Percentiles rank a stretch among this genome's conserved stretches.
Evolutionary conservation across 2,888 invertebrate species (phyloP).

Genomic region (Temnothorax ravouxi): DNA sequence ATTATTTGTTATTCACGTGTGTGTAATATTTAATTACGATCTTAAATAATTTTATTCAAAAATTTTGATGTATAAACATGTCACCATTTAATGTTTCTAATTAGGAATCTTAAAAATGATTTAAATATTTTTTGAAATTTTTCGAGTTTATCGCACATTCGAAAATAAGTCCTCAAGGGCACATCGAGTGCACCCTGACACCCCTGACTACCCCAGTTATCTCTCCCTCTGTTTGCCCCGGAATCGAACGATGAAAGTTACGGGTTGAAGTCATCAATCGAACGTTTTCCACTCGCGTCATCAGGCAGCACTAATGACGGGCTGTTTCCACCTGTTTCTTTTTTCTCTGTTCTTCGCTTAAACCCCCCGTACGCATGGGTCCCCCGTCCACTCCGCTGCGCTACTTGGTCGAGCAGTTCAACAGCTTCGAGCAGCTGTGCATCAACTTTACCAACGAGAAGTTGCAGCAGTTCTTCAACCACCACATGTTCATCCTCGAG

Average conservation of each 20-base stretch:
- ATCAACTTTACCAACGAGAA: constrained; percentile 94
- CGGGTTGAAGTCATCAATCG: constrained; percentile 38
- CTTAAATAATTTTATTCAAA: no score
- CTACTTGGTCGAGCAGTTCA: constrained; percentile 87
- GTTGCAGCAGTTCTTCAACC: constrained; percentile 93
- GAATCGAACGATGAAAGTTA: constrained; percentile 48
- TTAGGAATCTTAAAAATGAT: not conserved
- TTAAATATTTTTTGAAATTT: constrained; percentile 20
- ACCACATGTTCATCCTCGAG: constrained; percentile 93
- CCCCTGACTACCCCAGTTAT: not conserved
- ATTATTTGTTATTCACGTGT: not conserved
- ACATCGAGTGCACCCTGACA: constrained; percentile 37
- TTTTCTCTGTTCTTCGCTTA: constrained; percentile 72
- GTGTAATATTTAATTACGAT: not conserved
- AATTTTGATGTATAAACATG: not conserved
- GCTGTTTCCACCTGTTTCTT: constrained; percentile 72
- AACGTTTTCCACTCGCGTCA: constrained; percentile 19
- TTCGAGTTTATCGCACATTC: constrained; percentile 18
- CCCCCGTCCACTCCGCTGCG: constrained; percentile 65
- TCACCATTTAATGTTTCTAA: not conserved
- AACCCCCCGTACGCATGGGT: constrained; percentile 54
- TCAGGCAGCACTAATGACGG: constrained; percentile 75
- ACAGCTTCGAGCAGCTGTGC: constrained; percentile 93
- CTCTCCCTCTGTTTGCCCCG: not conserved
- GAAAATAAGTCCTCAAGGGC: constrained; percentile 15